Percentiles rank a stretch among this genome's conserved stretches.
Conservation (phyloP, 2,888 invertebrate species). For the Drosophila paranaensis region DNA sequence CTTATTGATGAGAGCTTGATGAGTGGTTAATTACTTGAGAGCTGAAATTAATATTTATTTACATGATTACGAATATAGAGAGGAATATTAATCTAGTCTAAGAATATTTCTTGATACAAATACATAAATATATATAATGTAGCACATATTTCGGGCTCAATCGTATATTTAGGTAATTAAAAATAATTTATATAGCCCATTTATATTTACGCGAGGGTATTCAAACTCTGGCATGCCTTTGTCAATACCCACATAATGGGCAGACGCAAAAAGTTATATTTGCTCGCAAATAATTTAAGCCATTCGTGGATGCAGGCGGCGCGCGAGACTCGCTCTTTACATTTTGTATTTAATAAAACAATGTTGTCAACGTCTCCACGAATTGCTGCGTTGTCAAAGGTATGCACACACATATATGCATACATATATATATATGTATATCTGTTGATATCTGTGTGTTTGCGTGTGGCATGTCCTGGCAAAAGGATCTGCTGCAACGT, state of each 20-base stretch:
- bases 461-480: conserved; percentile 19
- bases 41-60: too few relatives aligned
- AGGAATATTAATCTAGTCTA: too few relatives aligned
- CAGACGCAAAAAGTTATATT: conserved; percentile 2
- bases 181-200: background rate
- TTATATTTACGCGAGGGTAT: background rate
- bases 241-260: background rate
- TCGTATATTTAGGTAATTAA: background rate
- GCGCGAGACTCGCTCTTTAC: conserved; percentile 21
- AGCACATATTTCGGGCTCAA: too few relatives aligned
- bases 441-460: background rate
- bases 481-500: conserved; percentile 23
- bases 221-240: background rate
- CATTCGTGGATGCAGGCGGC: too few relatives aligned
- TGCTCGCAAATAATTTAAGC: conserved; percentile 49
- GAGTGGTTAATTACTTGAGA: too few relatives aligned
- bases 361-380: conserved; percentile 47
- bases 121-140: too few relatives aligned
- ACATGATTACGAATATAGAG: too few relatives aligned
- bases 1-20: background rate
- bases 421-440: background rate
- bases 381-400: conserved; percentile 43
- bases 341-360: conserved; percentile 70
- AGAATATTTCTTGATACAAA: too few relatives aligned
- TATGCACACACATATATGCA: conserved; percentile 10